Evolutionary conservation across 2,888 invertebrate species (phyloP).

Genomic region (Theodoxus fluviatilis): DNA sequence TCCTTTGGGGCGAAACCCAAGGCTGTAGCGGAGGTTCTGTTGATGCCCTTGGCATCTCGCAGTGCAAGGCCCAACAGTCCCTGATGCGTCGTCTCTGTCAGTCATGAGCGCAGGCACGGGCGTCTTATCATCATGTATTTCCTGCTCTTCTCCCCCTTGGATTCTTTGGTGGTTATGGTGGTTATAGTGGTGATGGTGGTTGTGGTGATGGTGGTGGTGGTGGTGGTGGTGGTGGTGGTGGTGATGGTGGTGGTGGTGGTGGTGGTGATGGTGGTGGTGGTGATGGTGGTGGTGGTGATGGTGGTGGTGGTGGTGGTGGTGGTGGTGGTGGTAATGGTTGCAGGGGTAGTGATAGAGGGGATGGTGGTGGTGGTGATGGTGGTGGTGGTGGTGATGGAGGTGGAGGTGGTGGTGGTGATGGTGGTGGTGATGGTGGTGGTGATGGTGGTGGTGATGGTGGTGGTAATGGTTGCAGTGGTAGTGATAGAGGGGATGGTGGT

Average conservation of each 20-base stretch:
- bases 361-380: neutral
- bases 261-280: constrained; percentile 21
- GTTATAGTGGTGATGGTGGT: neutral
- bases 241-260: neutral
- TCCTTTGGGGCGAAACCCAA: no score
- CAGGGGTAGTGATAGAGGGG: constrained; percentile 1
- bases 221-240: neutral
- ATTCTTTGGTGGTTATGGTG: neutral
- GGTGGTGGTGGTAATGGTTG: constrained; percentile 17
- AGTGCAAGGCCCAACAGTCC: no score
- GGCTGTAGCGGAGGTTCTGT: no score
- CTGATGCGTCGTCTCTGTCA: no score
- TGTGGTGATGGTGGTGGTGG: neutral
- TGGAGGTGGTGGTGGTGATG: neutral
- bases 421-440: constrained; percentile 7
- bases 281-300: constrained; percentile 21
- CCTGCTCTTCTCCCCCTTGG: no score
- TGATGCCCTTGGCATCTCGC: no score
- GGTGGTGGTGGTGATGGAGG: neutral
- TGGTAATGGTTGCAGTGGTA: neutral
- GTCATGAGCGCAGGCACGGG: no score
- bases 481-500: neutral
- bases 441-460: neutral
- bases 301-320: constrained; percentile 23
- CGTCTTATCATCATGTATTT: no score